These are phyloP conservation scores for Menura novaehollandiae DNA, from an alignment of 2,113 vertebrate species.

Conservation along the genomic window DNA sequence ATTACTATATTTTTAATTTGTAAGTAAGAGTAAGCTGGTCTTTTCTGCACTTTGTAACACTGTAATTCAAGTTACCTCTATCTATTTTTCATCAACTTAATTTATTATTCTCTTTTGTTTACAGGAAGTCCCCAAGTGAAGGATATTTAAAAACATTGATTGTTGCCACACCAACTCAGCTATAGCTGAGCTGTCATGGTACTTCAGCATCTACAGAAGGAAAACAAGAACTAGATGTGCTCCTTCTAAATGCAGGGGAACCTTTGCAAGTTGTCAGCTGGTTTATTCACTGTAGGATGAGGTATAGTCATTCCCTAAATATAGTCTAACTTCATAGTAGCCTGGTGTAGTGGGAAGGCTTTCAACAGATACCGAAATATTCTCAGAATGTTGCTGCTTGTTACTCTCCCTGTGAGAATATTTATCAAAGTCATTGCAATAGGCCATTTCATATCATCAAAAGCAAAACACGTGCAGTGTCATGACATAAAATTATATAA, in stretches of 20 bases:
- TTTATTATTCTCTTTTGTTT: background rate
- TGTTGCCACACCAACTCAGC: background rate
- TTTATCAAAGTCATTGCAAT: background rate
- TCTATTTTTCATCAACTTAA: background rate
- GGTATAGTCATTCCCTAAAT: background rate
- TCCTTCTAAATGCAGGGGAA: background rate
- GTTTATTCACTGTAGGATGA: background rate
- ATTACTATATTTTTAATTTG: background rate
- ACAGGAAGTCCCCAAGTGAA: background rate
- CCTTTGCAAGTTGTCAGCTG: background rate
- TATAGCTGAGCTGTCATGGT: background rate
- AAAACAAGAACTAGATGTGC: background rate
- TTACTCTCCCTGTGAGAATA: background rate
- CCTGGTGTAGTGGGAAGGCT: fast-evolving
- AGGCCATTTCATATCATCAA: background rate
- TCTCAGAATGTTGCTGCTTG: fast-evolving
- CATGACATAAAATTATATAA: background rate
- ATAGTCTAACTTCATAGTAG: background rate
- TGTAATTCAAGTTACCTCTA: background rate
- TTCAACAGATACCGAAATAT: background rate
- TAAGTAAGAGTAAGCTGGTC: background rate
- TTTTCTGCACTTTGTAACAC: background rate
- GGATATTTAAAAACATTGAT: background rate
- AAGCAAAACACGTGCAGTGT: background rate
- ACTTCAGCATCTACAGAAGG: background rate